Evolutionary conservation across 1,140 invertebrate genomes (phyloP), one percentile per base, ranked within the genome.

Genomic region (Belonocnema kinseyi): DNA sequence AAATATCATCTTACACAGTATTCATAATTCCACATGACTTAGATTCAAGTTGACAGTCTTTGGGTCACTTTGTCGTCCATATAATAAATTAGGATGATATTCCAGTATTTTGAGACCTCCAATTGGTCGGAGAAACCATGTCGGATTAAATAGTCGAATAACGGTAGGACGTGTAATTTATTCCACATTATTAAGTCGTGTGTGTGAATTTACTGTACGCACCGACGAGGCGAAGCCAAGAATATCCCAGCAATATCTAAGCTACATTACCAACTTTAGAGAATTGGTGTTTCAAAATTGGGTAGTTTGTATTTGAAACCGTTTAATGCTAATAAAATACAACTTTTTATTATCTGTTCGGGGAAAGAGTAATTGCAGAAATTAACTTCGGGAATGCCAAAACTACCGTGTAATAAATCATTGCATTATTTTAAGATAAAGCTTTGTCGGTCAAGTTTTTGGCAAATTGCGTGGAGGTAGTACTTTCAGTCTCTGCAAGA

Each of bases 81-180:
- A 17, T 40, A 3, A 16, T 46, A 70, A 51, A 53, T 70, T 14
- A 17, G 26, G 11, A 52, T 51, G 8, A 17, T 52, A 75, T 66
- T 58, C 73, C 76, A 54, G 40, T 75, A 66, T 72, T 66, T 66
- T 56, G 53, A 51, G 74, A 17, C 21, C 50, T 11, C 17, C 56
- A 61, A 19, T 73, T 73, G 50, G n/a, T 53, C 72, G 11, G 50
- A 14, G 50, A 53, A 33, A 52, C 13, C 1, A 58, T 46, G 46
- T 75, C 73, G 53, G 33, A 66, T 40, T 73, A 76, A 80, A 75
- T 76, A 66, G 72, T 78, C 61, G 66, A 19, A 19, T 82, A 82
- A 80, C 81, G 76, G 81, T 78, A 82, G 76, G 5, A 26, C n/a
- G 66, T 80, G 77, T 78, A 80, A 82, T 80, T 82, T 82, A 82